Evolutionary conservation across 2,797 vertebrate genomes (phyloP), one percentile per base, ranked within the genome.

Genomic region (Threskiornis aethiopicus): DNA sequence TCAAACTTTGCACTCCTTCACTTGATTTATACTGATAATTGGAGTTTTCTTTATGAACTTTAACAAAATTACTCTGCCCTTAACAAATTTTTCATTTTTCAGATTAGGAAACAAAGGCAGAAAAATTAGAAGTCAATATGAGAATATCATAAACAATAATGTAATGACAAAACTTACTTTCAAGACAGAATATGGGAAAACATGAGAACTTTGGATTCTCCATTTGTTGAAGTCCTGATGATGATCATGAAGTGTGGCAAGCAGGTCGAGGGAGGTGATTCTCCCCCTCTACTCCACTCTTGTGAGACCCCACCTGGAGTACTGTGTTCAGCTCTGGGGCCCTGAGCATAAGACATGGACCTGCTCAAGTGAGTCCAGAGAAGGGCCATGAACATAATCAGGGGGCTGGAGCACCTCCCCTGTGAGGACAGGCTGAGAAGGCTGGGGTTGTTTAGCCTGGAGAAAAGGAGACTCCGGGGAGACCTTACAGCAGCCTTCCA

Each of bases 251-350:
- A 58, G 4, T 8, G 13, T 35, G 22, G 3, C 26, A 10, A 46
- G 29, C 8, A 72, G 35, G 8, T 58, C 6, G 2, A 51, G 6
- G 13, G 6, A 72, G 15, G 13, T 37, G 19, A 37, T 64, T 72
- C 6, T 49, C 2, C 7, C 8, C 12, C 29, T 82, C 42, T 41
- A 2, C 17, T 65, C 9, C 2, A 5, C 37, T 79, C 7, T 62
- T 0, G 0, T 39, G 25, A 67, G 64, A 49, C 20, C 15, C 14
- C 5, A 3, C 14, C 20, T n/a, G 9, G 20, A 70, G 7, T 52
- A 21, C 16, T 39, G 26, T 62, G 15, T 11, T 16, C 44, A 84
- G n/a, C 16, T 54, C 28, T 58, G n/a, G 11, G 25, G 6, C 3
- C 16, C 4, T 7, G 51, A 70, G 26, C 21, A 26, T 5, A 29